Evolutionary conservation across 2,797 vertebrate genomes (phyloP).

Genomic region (Ctenosaura bakeri): DNA sequence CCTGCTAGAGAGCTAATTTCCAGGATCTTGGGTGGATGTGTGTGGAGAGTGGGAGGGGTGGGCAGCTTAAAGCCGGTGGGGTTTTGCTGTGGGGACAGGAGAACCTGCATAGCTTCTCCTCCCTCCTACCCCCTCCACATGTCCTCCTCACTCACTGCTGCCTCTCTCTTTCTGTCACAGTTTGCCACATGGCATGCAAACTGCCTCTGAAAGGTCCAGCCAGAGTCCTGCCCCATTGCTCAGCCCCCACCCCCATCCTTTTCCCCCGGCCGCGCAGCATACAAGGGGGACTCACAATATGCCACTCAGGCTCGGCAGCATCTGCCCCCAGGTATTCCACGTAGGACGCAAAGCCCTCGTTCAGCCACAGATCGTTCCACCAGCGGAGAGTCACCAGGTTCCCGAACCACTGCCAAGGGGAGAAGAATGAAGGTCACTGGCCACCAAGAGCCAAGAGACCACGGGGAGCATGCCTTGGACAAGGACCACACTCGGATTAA

Average conservation of each 20-base stretch:
- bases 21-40: neutral
- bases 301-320: conserved; percentile 83
- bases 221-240: neutral
- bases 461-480: no score
- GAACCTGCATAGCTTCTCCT: no score
- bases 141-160: no score
- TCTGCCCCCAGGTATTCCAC: conserved; percentile 90
- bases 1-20: no score
- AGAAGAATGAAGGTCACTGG: neutral
- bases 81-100: no score
- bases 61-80: neutral
- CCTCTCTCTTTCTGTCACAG: no score
- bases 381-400: conserved; percentile 93
- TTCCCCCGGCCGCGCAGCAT: neutral
- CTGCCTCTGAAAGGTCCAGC: neutral
- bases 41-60: no score
- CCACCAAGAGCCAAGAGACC: accelerated
- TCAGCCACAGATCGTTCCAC: conserved; percentile 98
- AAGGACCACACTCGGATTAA: no score
- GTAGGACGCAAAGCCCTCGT: conserved; percentile 94
- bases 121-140: no score
- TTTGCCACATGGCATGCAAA: no score
- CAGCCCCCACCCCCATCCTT: neutral
- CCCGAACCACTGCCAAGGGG: conserved; percentile 90
- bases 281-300: conserved; percentile 81